Evolutionary conservation across 1,140 invertebrate species (phyloP).

Genomic region (Drusus annulatus): DNA sequence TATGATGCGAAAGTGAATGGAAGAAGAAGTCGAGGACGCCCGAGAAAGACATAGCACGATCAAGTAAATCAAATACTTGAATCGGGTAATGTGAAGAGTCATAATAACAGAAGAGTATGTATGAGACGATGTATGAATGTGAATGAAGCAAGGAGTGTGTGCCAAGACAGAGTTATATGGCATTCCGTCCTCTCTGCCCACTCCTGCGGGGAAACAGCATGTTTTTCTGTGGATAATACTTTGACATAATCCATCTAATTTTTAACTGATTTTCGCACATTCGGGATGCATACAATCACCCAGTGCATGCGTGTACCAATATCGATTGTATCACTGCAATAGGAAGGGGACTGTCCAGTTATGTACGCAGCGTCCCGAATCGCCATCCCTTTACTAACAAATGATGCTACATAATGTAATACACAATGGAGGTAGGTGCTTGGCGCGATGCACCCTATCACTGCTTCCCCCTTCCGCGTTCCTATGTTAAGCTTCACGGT

Average conservation of each 20-base stretch:
- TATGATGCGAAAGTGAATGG: too few species aligned
- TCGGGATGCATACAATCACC: not conserved
- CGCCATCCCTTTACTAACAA: conserved; percentile 30
- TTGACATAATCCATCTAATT: not conserved
- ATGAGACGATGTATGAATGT: too few species aligned
- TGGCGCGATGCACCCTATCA: conserved; percentile 38
- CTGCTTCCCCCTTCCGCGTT: conserved; percentile 50
- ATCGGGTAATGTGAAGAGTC: too few species aligned
- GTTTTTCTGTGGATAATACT: too few species aligned
- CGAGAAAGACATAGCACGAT: too few species aligned
- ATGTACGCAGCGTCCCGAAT: conserved; percentile 39
- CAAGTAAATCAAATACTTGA: too few species aligned
- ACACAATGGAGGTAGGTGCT: not conserved
- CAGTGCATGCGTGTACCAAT: conserved; percentile 11
- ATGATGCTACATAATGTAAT: conserved; percentile 5
- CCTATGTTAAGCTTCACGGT: conserved; percentile 27
- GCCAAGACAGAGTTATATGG: too few species aligned
- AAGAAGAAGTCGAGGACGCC: too few species aligned
- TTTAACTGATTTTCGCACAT: conserved; percentile 2
- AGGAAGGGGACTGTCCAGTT: conserved; percentile 21
- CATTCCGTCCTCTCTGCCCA: too few species aligned
- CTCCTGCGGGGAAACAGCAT: too few species aligned
- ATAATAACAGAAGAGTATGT: too few species aligned
- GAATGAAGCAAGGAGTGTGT: too few species aligned
- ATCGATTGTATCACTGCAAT: not conserved